These are phyloP conservation scores for Sebastes minor DNA, from an alignment of 2,797 vertebrate species.

Conservation along the genomic window DNA sequence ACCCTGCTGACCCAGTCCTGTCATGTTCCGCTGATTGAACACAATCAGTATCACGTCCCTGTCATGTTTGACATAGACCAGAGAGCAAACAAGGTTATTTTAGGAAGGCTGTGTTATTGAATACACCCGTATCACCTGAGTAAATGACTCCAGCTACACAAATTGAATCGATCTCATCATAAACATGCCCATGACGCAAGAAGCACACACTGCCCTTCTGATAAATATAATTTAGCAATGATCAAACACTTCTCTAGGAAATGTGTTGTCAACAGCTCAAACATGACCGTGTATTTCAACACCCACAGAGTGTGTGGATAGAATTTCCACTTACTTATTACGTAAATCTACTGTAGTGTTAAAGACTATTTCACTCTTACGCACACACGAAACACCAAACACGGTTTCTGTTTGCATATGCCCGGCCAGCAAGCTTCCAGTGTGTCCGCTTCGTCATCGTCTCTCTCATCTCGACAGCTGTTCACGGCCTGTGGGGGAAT, in stretches of 20 bases:
- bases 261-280: constrained; percentile 36
- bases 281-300: constrained; percentile 50
- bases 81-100: constrained; percentile 32
- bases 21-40: background rate
- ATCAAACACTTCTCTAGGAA: constrained; percentile 43
- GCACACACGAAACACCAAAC: constrained; percentile 26
- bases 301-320: constrained; percentile 38
- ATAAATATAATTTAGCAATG: constrained; percentile 37
- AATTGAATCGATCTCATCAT: constrained; percentile 17
- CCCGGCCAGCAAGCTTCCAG: constrained; percentile 47
- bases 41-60: background rate
- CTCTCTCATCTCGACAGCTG: constrained; percentile 73
- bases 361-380: constrained; percentile 3
- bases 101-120: background rate
- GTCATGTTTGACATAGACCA: constrained; percentile 6
- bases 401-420: constrained; percentile 65
- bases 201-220: background rate
- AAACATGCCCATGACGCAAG: constrained; percentile 39
- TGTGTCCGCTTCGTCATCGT: constrained; percentile 56
- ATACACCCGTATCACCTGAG: constrained; percentile 4
- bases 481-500: constrained; percentile 81
- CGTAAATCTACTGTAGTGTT: constrained; percentile 33
- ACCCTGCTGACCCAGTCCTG: background rate
- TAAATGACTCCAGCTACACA: constrained; percentile 24
- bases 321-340: constrained; percentile 57